Base-by-base conservation (phyloP, 1,140 invertebrate genomes). In the Nymphalis io region DNA sequence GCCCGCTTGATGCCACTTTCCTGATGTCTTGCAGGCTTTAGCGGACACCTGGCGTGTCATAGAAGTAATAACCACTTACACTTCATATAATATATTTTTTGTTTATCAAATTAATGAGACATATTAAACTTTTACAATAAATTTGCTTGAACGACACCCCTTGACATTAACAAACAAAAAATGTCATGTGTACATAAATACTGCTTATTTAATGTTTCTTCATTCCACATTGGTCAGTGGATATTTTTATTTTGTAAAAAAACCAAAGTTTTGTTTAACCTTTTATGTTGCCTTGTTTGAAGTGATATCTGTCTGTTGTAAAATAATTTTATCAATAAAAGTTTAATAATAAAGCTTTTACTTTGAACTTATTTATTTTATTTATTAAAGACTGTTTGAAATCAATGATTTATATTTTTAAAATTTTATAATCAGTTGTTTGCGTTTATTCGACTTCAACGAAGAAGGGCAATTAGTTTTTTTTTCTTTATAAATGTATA, bases 21-120 rank as follows among this genome's bases (percentile, higher is more conserved):
- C 46, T 18, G 46, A 51, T 51, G 15, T 42, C 40, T 42, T 42
- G 16, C 46, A 3, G 51, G 10, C 23, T 10, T 55, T 27, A 33
- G 51, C 20, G 15, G 23, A 10, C 51, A 55, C 51, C 51, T 55
- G 51, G 23, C 15, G 51, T 55, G 51, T 55, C 51, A 55, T n/a
- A 55, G 51, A 6, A 27, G 51, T 55, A 55, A 55, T 55, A 27
- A 55, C 10, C 11, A 21, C 51, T 55, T 55, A 55, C 51, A 55
- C 51, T 15, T 27, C 20, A 55, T 55, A 55, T 27, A 55, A 55
- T 23, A 13, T 10, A 8, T 11, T 16, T 51, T 18, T 51, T 16
- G 13, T 55, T 55, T 55, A 27, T 27, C 20, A 55, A 55, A 55
- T 51, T 51, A 51, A 51, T 51, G 20, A 16, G 51, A 55, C 15